A percentile compares a stretch with the other conserved stretches of the same genome.
Conservation (phyloP, 2,888 invertebrate species). For the Leptopilina drosophilae region DNA sequence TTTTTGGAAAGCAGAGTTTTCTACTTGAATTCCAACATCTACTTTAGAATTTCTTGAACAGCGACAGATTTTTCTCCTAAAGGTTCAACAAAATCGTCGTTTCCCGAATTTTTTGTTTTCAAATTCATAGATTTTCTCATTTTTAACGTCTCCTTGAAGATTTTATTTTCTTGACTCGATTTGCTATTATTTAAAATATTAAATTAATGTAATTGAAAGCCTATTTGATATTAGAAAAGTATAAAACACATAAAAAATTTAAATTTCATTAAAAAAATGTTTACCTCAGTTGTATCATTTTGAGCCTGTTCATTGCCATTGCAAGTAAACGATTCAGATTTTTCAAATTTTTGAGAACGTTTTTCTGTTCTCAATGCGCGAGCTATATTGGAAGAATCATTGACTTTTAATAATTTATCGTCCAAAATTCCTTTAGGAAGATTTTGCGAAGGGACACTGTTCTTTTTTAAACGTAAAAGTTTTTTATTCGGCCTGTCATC, state of each 20-base stretch:
- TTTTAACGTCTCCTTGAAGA: not conserved
- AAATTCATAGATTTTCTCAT: not conserved
- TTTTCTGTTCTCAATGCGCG: not conserved
- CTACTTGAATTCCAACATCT: not conserved
- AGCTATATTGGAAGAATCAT: not conserved
- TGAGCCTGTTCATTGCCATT: slow-evolving; percentile 1
- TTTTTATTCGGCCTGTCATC: too few species aligned
- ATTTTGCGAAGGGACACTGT: too few species aligned
- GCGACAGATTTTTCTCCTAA: not conserved
- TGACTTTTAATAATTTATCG: too few species aligned
- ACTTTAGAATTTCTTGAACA: not conserved
- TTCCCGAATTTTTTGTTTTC: not conserved
- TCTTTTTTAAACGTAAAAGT: too few species aligned
- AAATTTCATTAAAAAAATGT: not conserved
- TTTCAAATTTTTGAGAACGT: not conserved
- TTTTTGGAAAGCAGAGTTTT: not conserved
- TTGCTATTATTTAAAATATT: not conserved
- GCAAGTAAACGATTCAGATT: not conserved
- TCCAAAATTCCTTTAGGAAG: too few species aligned
- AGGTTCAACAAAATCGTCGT: not conserved
- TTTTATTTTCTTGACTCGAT: not conserved
- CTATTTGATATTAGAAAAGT: not conserved
- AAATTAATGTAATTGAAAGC: not conserved
- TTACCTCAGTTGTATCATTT: not conserved
- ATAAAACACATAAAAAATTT: not conserved